Base-by-base conservation (phyloP, 2,797 vertebrate species). In the Lithobates pipiens region DNA sequence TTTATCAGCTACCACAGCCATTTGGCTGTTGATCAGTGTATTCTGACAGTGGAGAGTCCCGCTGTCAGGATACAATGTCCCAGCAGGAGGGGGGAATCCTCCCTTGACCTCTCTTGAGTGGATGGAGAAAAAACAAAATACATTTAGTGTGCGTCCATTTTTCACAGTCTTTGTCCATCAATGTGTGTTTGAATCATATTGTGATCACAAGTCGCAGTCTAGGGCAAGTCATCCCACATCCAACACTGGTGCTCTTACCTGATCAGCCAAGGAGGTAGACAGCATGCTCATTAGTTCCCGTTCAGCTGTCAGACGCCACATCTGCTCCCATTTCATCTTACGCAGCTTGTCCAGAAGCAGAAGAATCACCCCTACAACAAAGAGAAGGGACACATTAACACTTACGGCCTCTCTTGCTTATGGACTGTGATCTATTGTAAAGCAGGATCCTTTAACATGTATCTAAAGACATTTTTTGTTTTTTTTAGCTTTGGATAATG, bases 251-350 rank as follows among this genome's bases (percentile, higher is more conserved):
- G 23, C 21, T 70, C 93, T 93, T 89, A 99, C 98, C 97, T 99
- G 98, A 92, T 99, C 98, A 81, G 98, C 98, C 90, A 99, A 91
- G 0, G 98, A 99, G 1, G 98, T 99, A 81, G 98, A 99, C 0
- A 99, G 92, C 98, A 99, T 99, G 91, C 97, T 97, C 98, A 99
- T 99, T 54, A 99, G 95, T 86, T 99, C 98, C 54, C 98, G 93
- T 90, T 99, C 98, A 0, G 98, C 98, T 0, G 98, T 99, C 88
- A 99, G 92, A 77, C 98, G 95, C 98, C 98, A 99, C 98, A 99
- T 99, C 95, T 99, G 98, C 89, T 99, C 98, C 98, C 98, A 99
- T 73, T 98, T 95, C 92, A 99, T 97, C 93, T 99, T 99, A 88
- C 98, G 93, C 34, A 99, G 91, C 88, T 97, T 97, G 90, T 99